Conservation (phyloP, 1,140 invertebrate genomes). For the Drosophila dunni region DNA sequence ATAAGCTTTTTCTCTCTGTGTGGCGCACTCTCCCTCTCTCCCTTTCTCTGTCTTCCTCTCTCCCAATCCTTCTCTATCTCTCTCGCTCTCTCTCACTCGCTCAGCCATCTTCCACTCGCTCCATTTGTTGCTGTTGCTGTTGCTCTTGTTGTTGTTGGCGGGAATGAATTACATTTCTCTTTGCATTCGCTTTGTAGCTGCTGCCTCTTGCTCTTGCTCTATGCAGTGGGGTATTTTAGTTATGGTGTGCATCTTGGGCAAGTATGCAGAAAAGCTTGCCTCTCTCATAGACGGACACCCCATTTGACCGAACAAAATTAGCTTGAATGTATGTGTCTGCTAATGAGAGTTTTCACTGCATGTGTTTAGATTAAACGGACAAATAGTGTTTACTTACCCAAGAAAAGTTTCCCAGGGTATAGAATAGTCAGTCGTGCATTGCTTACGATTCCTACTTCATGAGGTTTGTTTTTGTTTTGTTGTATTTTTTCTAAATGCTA, state of each 20-base stretch:
- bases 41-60: background rate
- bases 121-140: slow-evolving; percentile 60
- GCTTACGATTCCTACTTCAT: slow-evolving; percentile 46
- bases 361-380: too few species aligned
- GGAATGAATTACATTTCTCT: slow-evolving; percentile 81
- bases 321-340: too few species aligned
- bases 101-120: slow-evolving; percentile 50
- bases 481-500: slow-evolving; percentile 78
- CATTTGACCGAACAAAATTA: background rate
- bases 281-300: background rate
- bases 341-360: too few species aligned
- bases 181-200: slow-evolving; percentile 71
- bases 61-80: background rate
- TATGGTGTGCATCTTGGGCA: background rate
- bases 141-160: slow-evolving; percentile 53
- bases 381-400: too few species aligned
- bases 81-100: background rate
- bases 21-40: slow-evolving; percentile 3
- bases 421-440: background rate
- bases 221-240: background rate
- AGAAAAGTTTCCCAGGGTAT: slow-evolving; percentile 20
- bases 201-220: slow-evolving; percentile 33
- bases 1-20: slow-evolving; percentile 76
- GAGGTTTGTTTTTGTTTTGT: slow-evolving; percentile 47
- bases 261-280: too few species aligned